Base-by-base conservation (phyloP, 2,888 invertebrate species). In the Melipona beecheii region DNA sequence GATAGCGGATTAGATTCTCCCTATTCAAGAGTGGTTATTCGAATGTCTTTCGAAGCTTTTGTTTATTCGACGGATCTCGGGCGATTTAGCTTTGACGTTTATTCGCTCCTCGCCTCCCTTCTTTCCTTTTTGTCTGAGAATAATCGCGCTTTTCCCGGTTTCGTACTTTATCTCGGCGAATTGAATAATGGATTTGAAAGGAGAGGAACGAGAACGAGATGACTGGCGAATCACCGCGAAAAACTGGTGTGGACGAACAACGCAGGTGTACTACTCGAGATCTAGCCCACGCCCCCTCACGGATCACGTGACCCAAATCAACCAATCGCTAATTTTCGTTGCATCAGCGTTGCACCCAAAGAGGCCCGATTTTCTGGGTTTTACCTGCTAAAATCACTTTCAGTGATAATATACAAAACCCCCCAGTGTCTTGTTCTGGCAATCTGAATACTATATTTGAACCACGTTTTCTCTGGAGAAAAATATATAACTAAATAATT, bases 401-500 rank as follows among this genome's bases (percentile, higher is more conserved):
- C 27, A 27, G 27, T 27, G 1, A 27, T 27, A 27, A 27, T 27
- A 27, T 27, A 27, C 27, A 36, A 36, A 36, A 36, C 5, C 36
- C 36, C 9, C 9, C 43, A 43, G 43, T 9, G 11, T 43, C 2
- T 43, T 43, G 43, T 43, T 43, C 11, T 43, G 0, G 36, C 9
- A 6, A 36, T 36, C 36, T 36, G 6, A 6, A 36, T 36, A 36
- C 36, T 36, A 36, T 9, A 6, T 11, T 56, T 64, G 54, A 52
- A 36, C 49, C 13, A 64, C 73, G n/a, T 58, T 58, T 58, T n/a
- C 31, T 68, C 54, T 6, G 21, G 24, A 27, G 74, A 15, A 43
- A 74, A 74, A 65, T 54, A 43, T 74, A 52, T 65, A 74, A 54
- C 43, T 54, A 65, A 65, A 65, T 24, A 15, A n/a, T 19, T 5